phyloP scores from a whole-genome alignment of 2,888 invertebrate genomes.

The Netelia fuscicornis region DNA sequence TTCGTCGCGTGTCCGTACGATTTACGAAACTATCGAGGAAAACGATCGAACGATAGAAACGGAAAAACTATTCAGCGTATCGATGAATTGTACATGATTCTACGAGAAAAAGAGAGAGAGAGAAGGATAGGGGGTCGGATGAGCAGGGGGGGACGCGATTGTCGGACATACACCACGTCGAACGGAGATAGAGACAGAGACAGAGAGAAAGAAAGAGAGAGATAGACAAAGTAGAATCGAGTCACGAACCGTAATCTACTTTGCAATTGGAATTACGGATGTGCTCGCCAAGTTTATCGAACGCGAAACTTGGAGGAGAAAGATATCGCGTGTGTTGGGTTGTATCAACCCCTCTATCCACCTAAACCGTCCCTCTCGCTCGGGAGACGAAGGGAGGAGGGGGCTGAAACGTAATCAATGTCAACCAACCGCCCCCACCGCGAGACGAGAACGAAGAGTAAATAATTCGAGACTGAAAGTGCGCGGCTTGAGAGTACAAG shows the following conservation, averaged over 20 bases:
- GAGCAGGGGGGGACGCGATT: slow-evolving; percentile 68
- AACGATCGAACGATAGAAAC: slow-evolving; percentile 44
- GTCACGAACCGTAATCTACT: slow-evolving; percentile 68
- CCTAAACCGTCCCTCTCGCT: slow-evolving; percentile 4
- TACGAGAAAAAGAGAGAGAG: slow-evolving; percentile 24
- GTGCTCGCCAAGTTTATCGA: slow-evolving; percentile 65
- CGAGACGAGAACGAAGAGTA: slow-evolving; percentile 60
- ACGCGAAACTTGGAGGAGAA: slow-evolving; percentile 66
- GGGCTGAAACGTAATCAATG: slow-evolving; percentile 64
- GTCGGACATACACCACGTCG: neutral
- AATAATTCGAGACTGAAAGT: slow-evolving; percentile 68
- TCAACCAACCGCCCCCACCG: slow-evolving; percentile 50
- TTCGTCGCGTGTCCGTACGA: slow-evolving; percentile 70
- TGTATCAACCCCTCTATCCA: slow-evolving; percentile 1
- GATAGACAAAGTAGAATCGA: slow-evolving; percentile 57
- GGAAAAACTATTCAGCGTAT: slow-evolving; percentile 61
- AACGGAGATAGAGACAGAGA: slow-evolving; percentile 24
- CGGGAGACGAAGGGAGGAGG: neutral
- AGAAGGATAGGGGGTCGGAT: slow-evolving; percentile 57
- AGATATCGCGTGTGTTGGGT: slow-evolving; percentile 64
- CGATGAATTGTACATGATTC: slow-evolving; percentile 66
- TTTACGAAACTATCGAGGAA: slow-evolving; percentile 62
- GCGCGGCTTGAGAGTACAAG: slow-evolving; percentile 51
- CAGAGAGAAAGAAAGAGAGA: slow-evolving; percentile 15
- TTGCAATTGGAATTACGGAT: slow-evolving; percentile 69